Evolutionary conservation across 2,888 invertebrate species (phyloP).

Genomic region (Imbricaverruca yamaguchii): DNA sequence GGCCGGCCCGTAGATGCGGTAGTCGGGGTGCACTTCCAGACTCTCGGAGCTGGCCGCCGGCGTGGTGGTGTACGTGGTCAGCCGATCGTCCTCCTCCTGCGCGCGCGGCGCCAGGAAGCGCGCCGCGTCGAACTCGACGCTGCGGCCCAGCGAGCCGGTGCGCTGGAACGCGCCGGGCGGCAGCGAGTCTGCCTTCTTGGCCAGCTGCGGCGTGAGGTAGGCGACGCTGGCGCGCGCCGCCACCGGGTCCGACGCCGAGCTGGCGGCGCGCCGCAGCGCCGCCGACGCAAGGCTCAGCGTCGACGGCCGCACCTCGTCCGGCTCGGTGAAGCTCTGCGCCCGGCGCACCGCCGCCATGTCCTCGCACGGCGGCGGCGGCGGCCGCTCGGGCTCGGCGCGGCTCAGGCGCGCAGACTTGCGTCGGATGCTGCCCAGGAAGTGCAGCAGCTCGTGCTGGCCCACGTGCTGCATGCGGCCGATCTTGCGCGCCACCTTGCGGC

Average conservation of each 20-base stretch:
- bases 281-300: not conserved
- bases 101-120: conserved; percentile 31
- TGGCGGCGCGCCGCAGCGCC: not conserved
- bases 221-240: conserved; percentile 25
- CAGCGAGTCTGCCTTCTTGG: conserved; percentile 15
- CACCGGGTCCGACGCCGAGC: not conserved
- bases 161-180: conserved; percentile 29
- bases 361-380: not conserved
- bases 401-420: not conserved
- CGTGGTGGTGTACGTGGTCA: conserved; percentile 40
- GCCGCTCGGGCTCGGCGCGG: not conserved
- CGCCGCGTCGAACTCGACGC: conserved; percentile 27
- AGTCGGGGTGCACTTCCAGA: conserved; percentile 62
- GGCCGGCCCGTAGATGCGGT: conserved; percentile 62
- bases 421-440: not conserved
- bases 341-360: not conserved
- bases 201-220: conserved; percentile 21
- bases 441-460: not conserved
- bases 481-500: conserved; percentile 6
- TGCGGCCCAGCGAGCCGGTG: conserved; percentile 36
- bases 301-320: not conserved
- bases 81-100: conserved; percentile 37
- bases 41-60: conserved; percentile 46
- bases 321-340: not conserved
- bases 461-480: conserved; percentile 3